These are phyloP conservation scores for Zaprionus gabonicus DNA, from an alignment of 1,140 invertebrate genomes.

Conservation along the genomic window DNA sequence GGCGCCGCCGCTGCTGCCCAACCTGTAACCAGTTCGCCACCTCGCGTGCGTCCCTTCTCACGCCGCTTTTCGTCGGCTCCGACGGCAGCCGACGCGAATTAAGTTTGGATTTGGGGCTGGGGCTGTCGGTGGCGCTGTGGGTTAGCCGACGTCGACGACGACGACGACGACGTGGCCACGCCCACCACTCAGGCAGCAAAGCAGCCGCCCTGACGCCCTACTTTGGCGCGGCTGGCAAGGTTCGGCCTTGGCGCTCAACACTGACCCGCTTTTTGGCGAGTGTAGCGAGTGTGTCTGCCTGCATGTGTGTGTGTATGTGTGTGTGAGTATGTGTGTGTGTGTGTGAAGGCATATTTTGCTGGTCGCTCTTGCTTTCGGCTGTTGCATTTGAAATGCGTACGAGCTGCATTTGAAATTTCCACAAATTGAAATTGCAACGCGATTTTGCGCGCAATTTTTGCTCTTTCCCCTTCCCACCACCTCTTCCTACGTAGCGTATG, in stretches of 20 bases:
- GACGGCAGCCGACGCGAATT: slow-evolving; percentile 47
- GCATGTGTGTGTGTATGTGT: slow-evolving; percentile 11
- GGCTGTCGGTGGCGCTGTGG: slow-evolving; percentile 13
- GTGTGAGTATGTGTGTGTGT: slow-evolving; percentile 16
- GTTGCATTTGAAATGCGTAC: slow-evolving; percentile 44
- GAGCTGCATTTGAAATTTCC: slow-evolving; percentile 37
- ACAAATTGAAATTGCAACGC: slow-evolving; percentile 25
- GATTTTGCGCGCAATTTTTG: slow-evolving; percentile 35
- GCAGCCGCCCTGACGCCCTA: slow-evolving; percentile 73
- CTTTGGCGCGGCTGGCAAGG: slow-evolving; percentile 68
- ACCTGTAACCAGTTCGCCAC: slow-evolving; percentile 59
- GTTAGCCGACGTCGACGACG: slow-evolving; percentile 34
- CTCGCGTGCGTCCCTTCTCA: background rate
- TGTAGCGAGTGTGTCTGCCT: slow-evolving; percentile 23
- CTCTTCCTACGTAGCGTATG: slow-evolving; percentile 17
- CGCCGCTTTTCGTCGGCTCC: slow-evolving; percentile 11
- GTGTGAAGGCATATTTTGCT: slow-evolving; percentile 46
- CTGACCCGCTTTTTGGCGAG: slow-evolving; percentile 69
- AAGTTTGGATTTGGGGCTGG: slow-evolving; percentile 49
- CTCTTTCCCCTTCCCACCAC: background rate
- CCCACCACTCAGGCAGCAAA: slow-evolving; percentile 38
- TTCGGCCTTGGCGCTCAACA: slow-evolving; percentile 82
- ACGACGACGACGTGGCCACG: background rate
- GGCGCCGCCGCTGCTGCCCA: slow-evolving; percentile 17
- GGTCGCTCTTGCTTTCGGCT: slow-evolving; percentile 35